Evolutionary conservation across 2,888 invertebrate species (phyloP).

Genomic region (Lasioglossum pauxillum): DNA sequence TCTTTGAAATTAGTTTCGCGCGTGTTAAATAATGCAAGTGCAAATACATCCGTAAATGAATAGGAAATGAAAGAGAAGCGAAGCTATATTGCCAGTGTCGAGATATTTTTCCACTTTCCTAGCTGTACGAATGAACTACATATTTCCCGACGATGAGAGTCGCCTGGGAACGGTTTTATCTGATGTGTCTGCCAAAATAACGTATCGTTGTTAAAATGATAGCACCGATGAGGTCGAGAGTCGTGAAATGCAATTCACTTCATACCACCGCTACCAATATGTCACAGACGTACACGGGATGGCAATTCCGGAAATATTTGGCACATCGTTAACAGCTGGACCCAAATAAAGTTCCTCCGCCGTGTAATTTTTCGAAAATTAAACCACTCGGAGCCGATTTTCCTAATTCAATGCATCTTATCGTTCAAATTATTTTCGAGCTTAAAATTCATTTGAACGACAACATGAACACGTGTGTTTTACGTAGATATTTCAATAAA

Average conservation of each 20-base stretch:
- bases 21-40: neutral
- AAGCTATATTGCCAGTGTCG: neutral
- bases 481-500: too few species aligned
- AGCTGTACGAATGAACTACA: neutral
- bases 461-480: too few species aligned
- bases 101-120: neutral
- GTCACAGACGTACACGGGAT: neutral
- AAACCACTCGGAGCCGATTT: neutral
- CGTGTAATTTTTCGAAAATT: neutral
- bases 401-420: neutral
- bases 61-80: neutral
- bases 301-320: neutral
- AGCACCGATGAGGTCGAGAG: neutral
- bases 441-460: too few species aligned
- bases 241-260: conserved; percentile 7
- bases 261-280: neutral
- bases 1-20: neutral
- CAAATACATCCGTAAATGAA: neutral
- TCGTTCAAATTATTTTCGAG: too few species aligned
- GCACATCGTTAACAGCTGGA: neutral
- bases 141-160: neutral
- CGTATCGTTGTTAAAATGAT: neutral
- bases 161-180: neutral
- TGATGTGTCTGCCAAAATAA: neutral
- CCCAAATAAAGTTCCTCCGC: neutral